Evolutionary conservation across 2,797 vertebrate species (phyloP).

Genomic region (Emydoidea blandingii): DNA sequence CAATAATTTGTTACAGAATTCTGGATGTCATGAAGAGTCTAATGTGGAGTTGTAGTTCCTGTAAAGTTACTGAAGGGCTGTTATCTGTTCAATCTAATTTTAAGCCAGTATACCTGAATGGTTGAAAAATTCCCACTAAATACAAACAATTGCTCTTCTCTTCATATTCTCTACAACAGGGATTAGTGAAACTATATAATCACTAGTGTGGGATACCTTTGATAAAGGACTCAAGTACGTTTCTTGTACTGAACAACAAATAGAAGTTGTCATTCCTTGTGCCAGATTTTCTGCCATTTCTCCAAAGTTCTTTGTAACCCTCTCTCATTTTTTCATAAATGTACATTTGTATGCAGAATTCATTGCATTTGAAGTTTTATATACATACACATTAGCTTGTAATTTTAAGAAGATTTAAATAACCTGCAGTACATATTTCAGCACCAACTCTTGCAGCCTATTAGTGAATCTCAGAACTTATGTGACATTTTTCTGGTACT

Average conservation of each 20-base stretch:
- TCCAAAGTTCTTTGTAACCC: neutral
- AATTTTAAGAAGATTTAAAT: neutral
- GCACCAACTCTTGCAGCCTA: neutral
- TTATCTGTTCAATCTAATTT: neutral
- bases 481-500: neutral
- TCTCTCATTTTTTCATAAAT: neutral
- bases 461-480: neutral
- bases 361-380: neutral
- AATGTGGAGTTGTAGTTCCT: neutral
- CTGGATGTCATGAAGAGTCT: neutral
- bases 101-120: neutral
- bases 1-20: neutral
- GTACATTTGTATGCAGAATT: neutral
- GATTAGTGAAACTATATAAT: neutral
- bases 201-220: neutral
- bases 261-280: neutral
- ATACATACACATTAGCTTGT: neutral
- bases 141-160: neutral
- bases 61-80: neutral
- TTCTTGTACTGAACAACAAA: neutral
- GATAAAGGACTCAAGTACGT: neutral
- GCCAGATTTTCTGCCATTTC: neutral
- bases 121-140: neutral
- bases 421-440: neutral
- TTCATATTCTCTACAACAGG: accelerated